Conservation (phyloP, 1,140 invertebrate species). For the Lepidurus couesii region DNA sequence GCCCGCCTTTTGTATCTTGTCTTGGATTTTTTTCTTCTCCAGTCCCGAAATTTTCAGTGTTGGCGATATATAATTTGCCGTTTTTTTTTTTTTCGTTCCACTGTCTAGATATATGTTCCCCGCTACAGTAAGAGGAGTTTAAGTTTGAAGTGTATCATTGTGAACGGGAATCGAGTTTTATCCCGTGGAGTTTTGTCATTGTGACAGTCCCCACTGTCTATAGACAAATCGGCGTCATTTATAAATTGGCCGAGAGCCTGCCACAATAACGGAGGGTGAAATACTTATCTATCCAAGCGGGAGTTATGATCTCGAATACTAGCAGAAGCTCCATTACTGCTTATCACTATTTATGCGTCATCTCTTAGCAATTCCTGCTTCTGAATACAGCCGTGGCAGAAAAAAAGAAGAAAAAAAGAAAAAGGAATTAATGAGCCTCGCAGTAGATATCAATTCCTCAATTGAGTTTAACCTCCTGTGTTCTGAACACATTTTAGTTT, state of each 20-base stretch:
- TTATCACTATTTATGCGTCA: neutral
- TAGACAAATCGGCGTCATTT: constrained; percentile 14
- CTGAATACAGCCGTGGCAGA: too few relatives aligned
- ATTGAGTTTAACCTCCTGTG: too few relatives aligned
- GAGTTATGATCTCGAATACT: neutral
- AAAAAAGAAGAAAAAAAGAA: too few relatives aligned
- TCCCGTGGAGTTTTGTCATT: too few relatives aligned
- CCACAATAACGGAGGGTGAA: neutral
- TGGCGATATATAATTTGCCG: neutral
- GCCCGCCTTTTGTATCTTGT: neutral
- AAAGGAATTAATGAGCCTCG: too few relatives aligned
- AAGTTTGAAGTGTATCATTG: too few relatives aligned
- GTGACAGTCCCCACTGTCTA: neutral
- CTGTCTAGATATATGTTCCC: too few relatives aligned
- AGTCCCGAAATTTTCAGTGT: neutral
- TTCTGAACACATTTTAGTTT: too few relatives aligned
- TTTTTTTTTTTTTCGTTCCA: too few relatives aligned
- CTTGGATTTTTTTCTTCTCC: neutral
- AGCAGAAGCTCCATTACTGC: neutral
- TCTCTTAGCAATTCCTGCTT: neutral
- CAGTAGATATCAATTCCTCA: too few relatives aligned
- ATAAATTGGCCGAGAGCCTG: neutral
- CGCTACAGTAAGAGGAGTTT: too few relatives aligned
- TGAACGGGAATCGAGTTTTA: too few relatives aligned
- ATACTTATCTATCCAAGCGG: neutral